phyloP scores from a whole-genome alignment of 2,797 vertebrate species.

The Eidolon dupreanum region DNA sequence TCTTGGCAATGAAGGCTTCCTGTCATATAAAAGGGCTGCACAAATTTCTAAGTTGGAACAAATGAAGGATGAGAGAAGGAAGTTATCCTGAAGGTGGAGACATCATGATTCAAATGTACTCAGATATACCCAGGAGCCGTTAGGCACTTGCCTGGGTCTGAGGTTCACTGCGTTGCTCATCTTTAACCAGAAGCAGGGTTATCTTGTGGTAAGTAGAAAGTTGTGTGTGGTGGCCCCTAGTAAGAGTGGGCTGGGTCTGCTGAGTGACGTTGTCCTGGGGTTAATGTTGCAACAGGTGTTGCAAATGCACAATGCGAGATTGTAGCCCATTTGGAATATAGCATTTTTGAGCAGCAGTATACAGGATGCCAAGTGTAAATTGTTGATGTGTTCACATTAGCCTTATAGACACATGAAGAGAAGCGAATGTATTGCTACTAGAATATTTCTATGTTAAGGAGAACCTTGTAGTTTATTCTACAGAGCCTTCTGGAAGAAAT shows the following conservation, averaged over 20 bases:
- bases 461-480: not conserved
- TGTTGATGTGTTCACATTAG: not conserved
- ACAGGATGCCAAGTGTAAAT: not conserved
- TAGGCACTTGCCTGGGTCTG: rapidly evolving
- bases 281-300: not conserved
- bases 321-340: not conserved
- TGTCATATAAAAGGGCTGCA: not conserved
- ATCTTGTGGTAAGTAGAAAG: not conserved
- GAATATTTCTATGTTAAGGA: not conserved
- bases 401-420: not conserved
- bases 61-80: not conserved
- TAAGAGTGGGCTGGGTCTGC: not conserved
- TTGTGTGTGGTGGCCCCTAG: too few species aligned
- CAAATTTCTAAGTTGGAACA: not conserved
- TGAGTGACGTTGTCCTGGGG: not conserved
- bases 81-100: not conserved
- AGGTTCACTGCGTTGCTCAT: not conserved
- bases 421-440: not conserved
- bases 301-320: not conserved
- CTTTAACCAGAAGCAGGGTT: not conserved
- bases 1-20: not conserved
- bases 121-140: not conserved
- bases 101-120: not conserved
- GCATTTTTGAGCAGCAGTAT: not conserved
- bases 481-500: slow-evolving; percentile 51